Conservation (phyloP, 1,140 invertebrate species). For the Lepidostoma basale region DNA sequence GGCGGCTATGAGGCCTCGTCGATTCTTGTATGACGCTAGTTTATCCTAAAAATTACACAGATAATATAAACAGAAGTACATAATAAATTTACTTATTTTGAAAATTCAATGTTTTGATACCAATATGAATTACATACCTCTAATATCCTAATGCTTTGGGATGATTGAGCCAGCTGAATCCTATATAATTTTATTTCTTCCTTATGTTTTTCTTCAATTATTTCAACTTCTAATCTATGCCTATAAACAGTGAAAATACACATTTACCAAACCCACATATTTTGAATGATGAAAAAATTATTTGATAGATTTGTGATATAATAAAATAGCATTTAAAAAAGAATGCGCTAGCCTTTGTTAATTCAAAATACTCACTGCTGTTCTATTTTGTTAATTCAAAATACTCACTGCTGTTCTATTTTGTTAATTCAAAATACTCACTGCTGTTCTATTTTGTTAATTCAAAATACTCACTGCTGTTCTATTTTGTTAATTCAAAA, state of each 20-base stretch:
- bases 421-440: conserved; percentile 58
- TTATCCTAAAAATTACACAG: conserved; percentile 54
- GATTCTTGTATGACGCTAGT: conserved; percentile 51
- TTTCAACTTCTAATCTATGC: conserved; percentile 72
- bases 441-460: conserved; percentile 72
- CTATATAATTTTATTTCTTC: conserved; percentile 74
- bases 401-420: conserved; percentile 73
- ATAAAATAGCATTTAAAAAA: conserved; percentile 9
- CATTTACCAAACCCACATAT: too few relatives aligned
- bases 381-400: background rate
- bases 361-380: too few relatives aligned
- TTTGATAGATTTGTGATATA: conserved; percentile 1
- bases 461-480: conserved; percentile 66
- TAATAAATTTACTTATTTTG: too few relatives aligned
- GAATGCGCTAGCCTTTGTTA: conserved; percentile 20
- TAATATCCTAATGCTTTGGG: conserved; percentile 67
- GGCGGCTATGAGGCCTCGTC: conserved; percentile 69
- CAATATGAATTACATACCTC: conserved; percentile 54
- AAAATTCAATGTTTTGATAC: too few relatives aligned
- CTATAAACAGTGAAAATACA: too few relatives aligned
- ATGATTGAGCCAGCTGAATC: conserved; percentile 69
- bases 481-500: conserved; percentile 53
- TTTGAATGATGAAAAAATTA: conserved; percentile 5
- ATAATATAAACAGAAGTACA: too few relatives aligned
- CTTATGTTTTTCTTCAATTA: conserved; percentile 77